A percentile compares a stretch with the other conserved stretches of the same genome.
phyloP scores from a whole-genome alignment of 2,797 vertebrate genomes.

The Anomalospiza imberbis region DNA sequence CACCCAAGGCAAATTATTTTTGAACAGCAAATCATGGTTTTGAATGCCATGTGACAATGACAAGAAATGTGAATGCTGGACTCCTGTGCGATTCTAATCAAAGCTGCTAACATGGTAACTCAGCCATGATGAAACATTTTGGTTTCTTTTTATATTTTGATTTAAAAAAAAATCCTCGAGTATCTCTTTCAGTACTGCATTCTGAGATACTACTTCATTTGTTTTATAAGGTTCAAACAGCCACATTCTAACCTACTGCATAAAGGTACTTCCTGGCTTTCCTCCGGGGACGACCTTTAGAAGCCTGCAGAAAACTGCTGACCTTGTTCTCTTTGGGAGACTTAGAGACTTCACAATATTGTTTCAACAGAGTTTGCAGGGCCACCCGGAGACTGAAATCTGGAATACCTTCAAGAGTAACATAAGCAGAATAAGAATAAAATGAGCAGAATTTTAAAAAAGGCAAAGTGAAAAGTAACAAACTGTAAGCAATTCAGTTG shows the following conservation, averaged over 20 bases:
- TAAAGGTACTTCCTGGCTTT: constrained; percentile 98
- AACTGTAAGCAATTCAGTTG: not conserved
- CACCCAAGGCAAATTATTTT: not conserved
- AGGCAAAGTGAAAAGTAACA: not conserved
- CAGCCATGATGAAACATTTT: not conserved
- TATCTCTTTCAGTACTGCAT: not conserved
- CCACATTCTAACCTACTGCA: constrained; percentile 84
- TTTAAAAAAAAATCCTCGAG: not conserved
- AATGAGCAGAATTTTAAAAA: not conserved
- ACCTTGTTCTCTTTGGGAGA: constrained; percentile 92
- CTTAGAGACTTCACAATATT: constrained; percentile 92
- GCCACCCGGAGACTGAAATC: constrained; percentile 98
- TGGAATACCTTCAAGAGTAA: constrained; percentile 78
- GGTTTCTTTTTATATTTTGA: not conserved
- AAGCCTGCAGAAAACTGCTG: constrained; percentile 86
- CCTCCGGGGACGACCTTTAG: constrained; percentile 89
- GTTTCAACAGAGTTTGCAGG: constrained; percentile 94
- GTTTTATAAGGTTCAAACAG: constrained; percentile 48
- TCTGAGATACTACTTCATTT: constrained; percentile 3
- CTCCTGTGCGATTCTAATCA: not conserved
- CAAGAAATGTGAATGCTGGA: not conserved
- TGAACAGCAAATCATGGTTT: not conserved
- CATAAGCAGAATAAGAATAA: not conserved
- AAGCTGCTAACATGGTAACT: not conserved
- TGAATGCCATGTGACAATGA: not conserved